phyloP scores from a whole-genome alignment of 2,113 vertebrate genomes.

The Platanista minor region DNA sequence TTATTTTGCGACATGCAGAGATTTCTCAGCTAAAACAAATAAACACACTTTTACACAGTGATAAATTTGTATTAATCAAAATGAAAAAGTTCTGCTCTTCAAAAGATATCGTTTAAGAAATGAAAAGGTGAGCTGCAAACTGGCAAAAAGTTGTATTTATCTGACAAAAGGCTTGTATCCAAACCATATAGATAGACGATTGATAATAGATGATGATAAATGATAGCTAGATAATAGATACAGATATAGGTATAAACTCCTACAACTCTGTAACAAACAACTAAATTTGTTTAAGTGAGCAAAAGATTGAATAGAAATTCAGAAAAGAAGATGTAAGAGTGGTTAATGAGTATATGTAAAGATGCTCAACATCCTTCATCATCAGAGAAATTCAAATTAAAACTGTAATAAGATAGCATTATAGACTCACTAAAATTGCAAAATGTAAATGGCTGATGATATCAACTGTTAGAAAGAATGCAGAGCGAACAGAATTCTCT shows the following conservation, averaged over 20 bases:
- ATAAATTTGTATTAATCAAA: background rate
- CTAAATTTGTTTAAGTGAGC: background rate
- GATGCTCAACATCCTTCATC: background rate
- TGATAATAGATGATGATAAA: background rate
- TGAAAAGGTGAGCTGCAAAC: background rate
- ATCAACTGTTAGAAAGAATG: background rate
- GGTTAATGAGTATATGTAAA: background rate
- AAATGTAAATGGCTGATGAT: background rate
- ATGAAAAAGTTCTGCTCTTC: background rate
- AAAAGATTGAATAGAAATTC: background rate
- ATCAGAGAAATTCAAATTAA: background rate
- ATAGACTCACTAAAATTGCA: background rate
- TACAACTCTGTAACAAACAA: background rate
- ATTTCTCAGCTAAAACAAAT: background rate
- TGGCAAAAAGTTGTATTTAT: no score
- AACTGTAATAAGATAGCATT: background rate
- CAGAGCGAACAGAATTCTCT: background rate
- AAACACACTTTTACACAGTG: background rate
- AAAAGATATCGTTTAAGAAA: background rate
- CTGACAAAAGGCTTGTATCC: no score
- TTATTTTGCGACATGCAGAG: background rate
- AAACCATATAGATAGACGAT: background rate
- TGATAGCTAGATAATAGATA: background rate
- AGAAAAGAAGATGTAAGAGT: background rate
- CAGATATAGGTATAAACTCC: background rate